A percentile compares a stretch with the other conserved stretches of the same genome.
phyloP scores from a whole-genome alignment of 2,888 invertebrate species.

The Drosophila setosimentum region DNA sequence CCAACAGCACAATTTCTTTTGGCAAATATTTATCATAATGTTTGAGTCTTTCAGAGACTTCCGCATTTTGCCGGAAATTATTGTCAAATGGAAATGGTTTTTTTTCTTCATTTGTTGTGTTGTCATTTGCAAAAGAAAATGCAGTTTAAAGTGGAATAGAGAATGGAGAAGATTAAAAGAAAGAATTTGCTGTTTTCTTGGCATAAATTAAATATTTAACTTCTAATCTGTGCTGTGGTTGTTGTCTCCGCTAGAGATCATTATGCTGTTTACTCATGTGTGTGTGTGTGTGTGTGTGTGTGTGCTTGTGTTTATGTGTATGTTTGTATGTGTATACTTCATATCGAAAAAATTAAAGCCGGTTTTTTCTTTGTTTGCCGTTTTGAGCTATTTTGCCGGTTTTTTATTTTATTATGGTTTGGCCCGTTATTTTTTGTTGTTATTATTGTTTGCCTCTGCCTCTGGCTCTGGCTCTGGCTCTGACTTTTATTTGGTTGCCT shows the following conservation, averaged over 20 bases:
- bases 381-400: slow-evolving; percentile 72
- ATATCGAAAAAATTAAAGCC: slow-evolving; percentile 54
- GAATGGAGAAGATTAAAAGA: not conserved
- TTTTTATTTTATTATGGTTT: slow-evolving; percentile 48
- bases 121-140: not conserved
- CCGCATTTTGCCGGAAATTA: slow-evolving; percentile 37
- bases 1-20: not conserved
- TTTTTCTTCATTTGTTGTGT: slow-evolving; percentile 5
- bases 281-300: not conserved
- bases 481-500: slow-evolving; percentile 24
- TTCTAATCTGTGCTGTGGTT: slow-evolving; percentile 5
- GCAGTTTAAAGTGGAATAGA: not conserved
- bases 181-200: not conserved
- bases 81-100: slow-evolving; percentile 37
- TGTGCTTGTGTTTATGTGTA: not conserved
- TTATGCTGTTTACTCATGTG: slow-evolving; percentile 12
- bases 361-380: slow-evolving; percentile 71
- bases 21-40: slow-evolving; percentile 18
- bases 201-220: not conserved
- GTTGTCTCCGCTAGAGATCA: slow-evolving; percentile 26
- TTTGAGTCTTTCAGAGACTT: slow-evolving; percentile 19
- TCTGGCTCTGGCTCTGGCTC: slow-evolving; percentile 16
- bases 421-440: slow-evolving; percentile 40
- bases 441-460: slow-evolving; percentile 45
- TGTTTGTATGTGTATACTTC: not conserved